These are phyloP conservation scores for Myotis myotis DNA, from an alignment of 2,797 vertebrate species.

Conservation along the genomic window DNA sequence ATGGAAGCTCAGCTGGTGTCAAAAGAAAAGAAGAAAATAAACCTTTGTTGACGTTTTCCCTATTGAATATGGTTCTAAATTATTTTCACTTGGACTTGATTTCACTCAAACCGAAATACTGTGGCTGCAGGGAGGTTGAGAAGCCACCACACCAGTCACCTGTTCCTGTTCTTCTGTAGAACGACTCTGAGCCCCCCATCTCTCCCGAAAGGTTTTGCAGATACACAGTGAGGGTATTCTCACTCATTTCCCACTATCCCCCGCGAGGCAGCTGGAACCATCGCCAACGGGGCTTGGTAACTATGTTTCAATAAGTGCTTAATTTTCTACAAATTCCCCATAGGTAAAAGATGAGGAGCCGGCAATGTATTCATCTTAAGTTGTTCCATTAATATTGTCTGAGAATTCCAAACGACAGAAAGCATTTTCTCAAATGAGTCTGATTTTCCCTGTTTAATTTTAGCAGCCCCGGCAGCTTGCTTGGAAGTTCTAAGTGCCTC, in stretches of 20 bases:
- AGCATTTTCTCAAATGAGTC: neutral
- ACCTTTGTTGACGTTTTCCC: neutral
- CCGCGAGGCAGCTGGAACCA: neutral
- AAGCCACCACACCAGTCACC: neutral
- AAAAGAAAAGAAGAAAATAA: neutral
- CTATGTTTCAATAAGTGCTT: constrained; percentile 1
- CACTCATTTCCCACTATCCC: neutral
- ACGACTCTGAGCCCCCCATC: neutral
- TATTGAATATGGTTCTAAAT: neutral
- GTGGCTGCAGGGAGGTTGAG: neutral
- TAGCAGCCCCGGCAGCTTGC: neutral
- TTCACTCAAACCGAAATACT: neutral
- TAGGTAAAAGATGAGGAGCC: constrained; percentile 19
- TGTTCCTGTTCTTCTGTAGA: neutral
- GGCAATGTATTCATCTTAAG: constrained; percentile 34
- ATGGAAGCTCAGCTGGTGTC: neutral
- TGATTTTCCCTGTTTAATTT: neutral
- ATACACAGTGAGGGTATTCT: neutral
- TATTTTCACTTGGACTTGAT: neutral
- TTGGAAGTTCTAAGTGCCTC: neutral
- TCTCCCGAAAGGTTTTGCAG: neutral
- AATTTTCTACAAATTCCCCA: constrained; percentile 42
- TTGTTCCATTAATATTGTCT: neutral
- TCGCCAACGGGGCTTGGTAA: neutral
- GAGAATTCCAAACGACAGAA: neutral